These are phyloP conservation scores for Drosophila subquinaria DNA, from an alignment of 2,888 invertebrate species.

Conservation along the genomic window DNA sequence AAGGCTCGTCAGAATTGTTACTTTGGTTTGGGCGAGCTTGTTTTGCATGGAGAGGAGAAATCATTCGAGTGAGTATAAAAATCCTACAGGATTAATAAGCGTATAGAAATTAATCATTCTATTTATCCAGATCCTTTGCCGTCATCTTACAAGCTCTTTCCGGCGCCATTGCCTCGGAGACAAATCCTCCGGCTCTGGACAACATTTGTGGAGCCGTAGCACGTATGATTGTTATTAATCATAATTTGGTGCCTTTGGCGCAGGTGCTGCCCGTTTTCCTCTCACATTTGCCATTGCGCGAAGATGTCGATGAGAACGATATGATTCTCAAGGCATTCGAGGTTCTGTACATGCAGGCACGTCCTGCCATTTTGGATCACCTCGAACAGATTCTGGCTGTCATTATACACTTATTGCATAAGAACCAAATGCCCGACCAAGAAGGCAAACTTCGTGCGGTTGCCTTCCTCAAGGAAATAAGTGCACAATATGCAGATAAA, in stretches of 20 bases:
- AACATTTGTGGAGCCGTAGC: conserved; percentile 92
- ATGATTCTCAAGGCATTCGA: conserved; percentile 89
- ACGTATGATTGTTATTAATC: conserved; percentile 89
- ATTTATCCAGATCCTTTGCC: conserved; percentile 87
- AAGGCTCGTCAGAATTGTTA: conserved; percentile 92
- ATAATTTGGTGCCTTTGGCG: conserved; percentile 88
- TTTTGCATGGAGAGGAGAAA: conserved; percentile 88
- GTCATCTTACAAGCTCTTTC: conserved; percentile 90
- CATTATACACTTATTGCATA: conserved; percentile 87
- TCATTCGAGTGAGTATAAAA: conserved; percentile 87
- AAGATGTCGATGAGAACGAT: conserved; percentile 91
- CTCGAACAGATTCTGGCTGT: conserved; percentile 87
- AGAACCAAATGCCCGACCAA: conserved; percentile 86
- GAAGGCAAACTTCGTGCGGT: conserved; percentile 81
- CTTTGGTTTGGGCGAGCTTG: conserved; percentile 91
- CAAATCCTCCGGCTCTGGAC: conserved; percentile 89
- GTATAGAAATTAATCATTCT: neutral
- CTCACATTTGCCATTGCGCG: conserved; percentile 89
- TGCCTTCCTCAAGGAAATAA: conserved; percentile 87
- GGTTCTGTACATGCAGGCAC: conserved; percentile 88
- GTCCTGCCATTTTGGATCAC: conserved; percentile 87
- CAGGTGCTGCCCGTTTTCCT: conserved; percentile 91
- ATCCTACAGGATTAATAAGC: too few species aligned
- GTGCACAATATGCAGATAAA: conserved; percentile 87
- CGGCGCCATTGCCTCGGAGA: conserved; percentile 88